Evolutionary conservation across 30 jellyfish, hydroid and myxozoan species (phyloP).

Genomic region (Sanderia malayensis): DNA sequence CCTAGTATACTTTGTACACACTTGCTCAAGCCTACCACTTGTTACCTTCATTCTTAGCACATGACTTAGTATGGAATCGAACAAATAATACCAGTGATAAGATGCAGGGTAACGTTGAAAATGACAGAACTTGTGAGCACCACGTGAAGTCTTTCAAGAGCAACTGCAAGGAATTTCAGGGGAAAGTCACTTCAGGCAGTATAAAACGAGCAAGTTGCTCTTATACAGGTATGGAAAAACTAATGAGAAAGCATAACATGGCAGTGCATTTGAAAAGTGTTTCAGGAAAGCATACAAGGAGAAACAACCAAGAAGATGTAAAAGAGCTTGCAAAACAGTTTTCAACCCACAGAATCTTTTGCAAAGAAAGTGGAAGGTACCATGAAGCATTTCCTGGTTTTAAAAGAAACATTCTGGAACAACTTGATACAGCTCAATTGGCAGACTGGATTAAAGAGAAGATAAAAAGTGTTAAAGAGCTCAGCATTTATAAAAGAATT

Average conservation of each 20-base stretch:
- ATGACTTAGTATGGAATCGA: not conserved
- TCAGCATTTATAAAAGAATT: not conserved
- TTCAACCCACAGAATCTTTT: not conserved
- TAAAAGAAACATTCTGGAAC: not conserved
- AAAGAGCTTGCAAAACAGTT: constrained; percentile 9
- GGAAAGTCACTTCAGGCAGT: constrained; percentile 8
- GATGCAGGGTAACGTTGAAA: constrained; percentile 3
- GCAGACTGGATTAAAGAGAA: not conserved
- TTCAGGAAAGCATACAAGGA: not conserved
- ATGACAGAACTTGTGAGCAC: constrained; percentile 19
- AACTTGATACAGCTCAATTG: not conserved
- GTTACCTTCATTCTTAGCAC: not conserved
- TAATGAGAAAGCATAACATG: not conserved
- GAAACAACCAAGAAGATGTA: not conserved
- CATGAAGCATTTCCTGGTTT: not conserved
- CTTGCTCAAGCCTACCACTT: not conserved
- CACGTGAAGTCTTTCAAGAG: constrained; percentile 7
- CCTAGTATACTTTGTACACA: not conserved
- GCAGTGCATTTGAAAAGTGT: not conserved
- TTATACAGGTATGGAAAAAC: not conserved
- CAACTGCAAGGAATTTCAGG: constrained; percentile 8
- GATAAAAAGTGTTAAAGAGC: not conserved
- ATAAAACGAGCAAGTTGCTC: not conserved
- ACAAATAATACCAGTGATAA: not conserved
- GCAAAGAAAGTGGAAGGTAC: not conserved